Evolutionary conservation across 92 coral and sea anemone genomes (phyloP), one percentile per base, ranked within the genome.

Genomic region (Phenganax marumi): DNA sequence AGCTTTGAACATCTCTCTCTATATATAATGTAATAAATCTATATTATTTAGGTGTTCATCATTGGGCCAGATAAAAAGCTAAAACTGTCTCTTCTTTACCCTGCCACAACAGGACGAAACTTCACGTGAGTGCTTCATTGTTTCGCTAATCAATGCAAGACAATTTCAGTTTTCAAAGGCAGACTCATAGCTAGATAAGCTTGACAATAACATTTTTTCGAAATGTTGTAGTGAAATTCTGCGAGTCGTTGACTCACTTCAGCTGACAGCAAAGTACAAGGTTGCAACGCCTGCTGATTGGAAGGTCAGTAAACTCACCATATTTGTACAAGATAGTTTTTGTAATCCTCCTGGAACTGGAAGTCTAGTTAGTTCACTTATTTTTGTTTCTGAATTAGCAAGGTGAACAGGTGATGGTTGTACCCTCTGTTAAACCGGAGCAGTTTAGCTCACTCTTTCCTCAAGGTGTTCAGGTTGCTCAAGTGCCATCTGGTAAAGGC

Each of bases 261-360:
- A 95, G 84, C 86, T 95, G 72, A 95, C 98, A 16, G 92, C 94
- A 56, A 89, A 73, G 43, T 89, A 84, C 91, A 92, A 92, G 81
- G 98, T 95, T 57, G 98, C 98, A 33, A 95, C 98, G 54, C 98
- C 98, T 16, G 97, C 82, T 8, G 93, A 92, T 87, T 95, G 98
- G 98, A 75, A 92, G 90, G 98, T 95, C 75, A 50, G 82, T 86
- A 13, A 73, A 60, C 54, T 11, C 23, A 18, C 22, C 33, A n/a
- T 33, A 33, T 33, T 73, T 21, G 2, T 6, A 23, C 63, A 50
- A 16, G 14, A 9, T 80, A 25, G 13, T 48, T 14, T 55, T 46
- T 17, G 83, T 12, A 56, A 70, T 81, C 6, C 60, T 50, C 70
- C 21, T 7, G 2, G 12, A 33, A 10, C 21, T 7, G 2, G 12